Conservation (phyloP, 2,888 invertebrate genomes). For the Phalera bucephala region DNA sequence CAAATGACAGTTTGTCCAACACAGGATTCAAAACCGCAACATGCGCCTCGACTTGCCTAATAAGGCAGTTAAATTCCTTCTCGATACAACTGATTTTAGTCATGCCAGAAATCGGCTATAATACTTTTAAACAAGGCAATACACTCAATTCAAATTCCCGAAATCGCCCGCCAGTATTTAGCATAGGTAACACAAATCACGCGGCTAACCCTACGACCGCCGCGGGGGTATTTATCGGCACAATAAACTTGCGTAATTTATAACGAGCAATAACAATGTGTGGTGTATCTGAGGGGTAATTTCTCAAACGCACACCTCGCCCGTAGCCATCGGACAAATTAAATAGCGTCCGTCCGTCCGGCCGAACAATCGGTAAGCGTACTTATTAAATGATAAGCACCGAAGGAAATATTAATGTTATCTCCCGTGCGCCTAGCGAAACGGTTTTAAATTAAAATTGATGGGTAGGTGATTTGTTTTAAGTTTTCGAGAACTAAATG, state of each 20-base stretch:
- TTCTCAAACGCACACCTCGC: constrained; percentile 76
- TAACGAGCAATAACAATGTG: constrained; percentile 70
- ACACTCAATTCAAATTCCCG: constrained; percentile 17
- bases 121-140: no score
- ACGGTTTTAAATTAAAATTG: constrained; percentile 6
- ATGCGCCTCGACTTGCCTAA: no score
- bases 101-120: no score
- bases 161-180: constrained; percentile 36
- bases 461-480: no score
- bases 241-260: constrained; percentile 66
- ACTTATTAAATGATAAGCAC: constrained; percentile 51
- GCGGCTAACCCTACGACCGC: constrained; percentile 32
- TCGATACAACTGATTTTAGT: no score
- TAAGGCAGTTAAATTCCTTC: no score
- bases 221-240: constrained; percentile 59
- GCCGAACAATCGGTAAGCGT: constrained; percentile 38
- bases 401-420: constrained; percentile 29
- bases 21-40: no score
- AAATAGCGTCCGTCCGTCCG: constrained; percentile 34
- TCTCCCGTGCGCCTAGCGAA: constrained; percentile 4
- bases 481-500: no score
- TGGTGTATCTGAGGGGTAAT: constrained; percentile 66
- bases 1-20: no score
- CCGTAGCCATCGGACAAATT: constrained; percentile 50
- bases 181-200: constrained; percentile 38